Evolutionary conservation across 2,888 invertebrate genomes (phyloP).

Genomic region (Gasteruption jaculator): DNA sequence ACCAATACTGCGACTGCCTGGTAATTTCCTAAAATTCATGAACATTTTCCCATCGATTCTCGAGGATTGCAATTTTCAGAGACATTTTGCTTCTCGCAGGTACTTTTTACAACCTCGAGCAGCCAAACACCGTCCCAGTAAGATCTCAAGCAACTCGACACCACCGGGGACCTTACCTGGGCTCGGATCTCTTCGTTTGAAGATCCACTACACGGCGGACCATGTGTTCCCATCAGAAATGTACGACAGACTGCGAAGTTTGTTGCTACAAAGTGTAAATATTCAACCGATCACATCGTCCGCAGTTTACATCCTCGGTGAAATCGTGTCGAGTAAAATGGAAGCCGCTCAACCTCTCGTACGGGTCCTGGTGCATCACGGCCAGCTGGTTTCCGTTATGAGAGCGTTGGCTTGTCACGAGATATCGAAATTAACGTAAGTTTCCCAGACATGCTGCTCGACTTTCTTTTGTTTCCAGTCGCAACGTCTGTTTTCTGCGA

Average conservation of each 20-base stretch:
- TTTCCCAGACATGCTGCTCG: conserved; percentile 26
- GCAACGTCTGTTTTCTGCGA: conserved; percentile 1
- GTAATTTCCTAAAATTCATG: conserved; percentile 55
- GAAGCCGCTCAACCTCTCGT: conserved; percentile 88
- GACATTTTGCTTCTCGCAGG: conserved; percentile 53
- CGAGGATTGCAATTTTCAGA: background rate
- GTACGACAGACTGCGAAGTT: conserved; percentile 72
- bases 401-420: conserved; percentile 80
- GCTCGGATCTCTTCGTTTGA: conserved; percentile 78
- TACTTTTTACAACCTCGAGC: conserved; percentile 72
- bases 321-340: conserved; percentile 80
- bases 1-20: conserved; percentile 67
- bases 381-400: conserved; percentile 80
- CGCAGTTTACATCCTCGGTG: conserved; percentile 79
- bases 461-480: conserved; percentile 8
- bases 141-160: conserved; percentile 62
- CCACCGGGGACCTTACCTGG: conserved; percentile 71
- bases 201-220: conserved; percentile 84
- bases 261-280: conserved; percentile 70
- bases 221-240: conserved; percentile 81
- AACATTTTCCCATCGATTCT: background rate
- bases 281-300: conserved; percentile 74
- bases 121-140: conserved; percentile 57
- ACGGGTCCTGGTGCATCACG: conserved; percentile 79
- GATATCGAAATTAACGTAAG: conserved; percentile 85